Conservation (phyloP, 2,113 vertebrate species). For the Microtus richardsoni region DNA sequence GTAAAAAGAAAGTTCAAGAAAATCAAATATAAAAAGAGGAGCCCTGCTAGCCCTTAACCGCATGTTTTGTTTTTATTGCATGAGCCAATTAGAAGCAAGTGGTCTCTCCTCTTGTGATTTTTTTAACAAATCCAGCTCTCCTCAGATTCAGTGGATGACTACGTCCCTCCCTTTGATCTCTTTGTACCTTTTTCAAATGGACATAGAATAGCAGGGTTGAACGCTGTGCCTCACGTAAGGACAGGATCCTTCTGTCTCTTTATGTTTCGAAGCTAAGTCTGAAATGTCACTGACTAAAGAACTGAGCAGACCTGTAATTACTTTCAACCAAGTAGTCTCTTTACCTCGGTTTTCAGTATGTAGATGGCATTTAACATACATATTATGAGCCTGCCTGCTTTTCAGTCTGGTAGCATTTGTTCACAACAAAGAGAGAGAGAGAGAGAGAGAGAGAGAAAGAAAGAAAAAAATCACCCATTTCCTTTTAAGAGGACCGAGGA, state of each 20-base stretch:
- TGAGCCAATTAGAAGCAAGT: slow-evolving; percentile 48
- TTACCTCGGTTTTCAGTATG: slow-evolving; percentile 81
- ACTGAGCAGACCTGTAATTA: slow-evolving; percentile 82
- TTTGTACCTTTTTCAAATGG: slow-evolving; percentile 62
- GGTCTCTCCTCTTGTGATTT: slow-evolving; percentile 27
- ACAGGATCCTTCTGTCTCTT: slow-evolving; percentile 84
- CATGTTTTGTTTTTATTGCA: slow-evolving; percentile 23
- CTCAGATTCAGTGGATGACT: neutral
- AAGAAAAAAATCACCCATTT: slow-evolving; percentile 66
- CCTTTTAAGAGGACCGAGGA: slow-evolving; percentile 65
- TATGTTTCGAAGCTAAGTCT: slow-evolving; percentile 77
- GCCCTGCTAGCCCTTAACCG: neutral
- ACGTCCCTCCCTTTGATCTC: neutral
- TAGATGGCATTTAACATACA: slow-evolving; percentile 81
- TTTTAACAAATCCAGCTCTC: slow-evolving; percentile 63
- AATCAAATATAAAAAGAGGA: neutral
- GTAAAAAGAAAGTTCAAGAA: slow-evolving; percentile 8
- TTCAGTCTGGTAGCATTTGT: slow-evolving; percentile 74
- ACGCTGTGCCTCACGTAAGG: slow-evolving; percentile 67
- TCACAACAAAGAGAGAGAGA: neutral
- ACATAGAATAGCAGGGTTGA: slow-evolving; percentile 64
- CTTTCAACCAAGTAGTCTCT: slow-evolving; percentile 84
- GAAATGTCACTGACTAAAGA: slow-evolving; percentile 84
- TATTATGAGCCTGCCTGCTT: slow-evolving; percentile 73
- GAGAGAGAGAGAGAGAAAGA: neutral